Percentiles rank a stretch among this genome's conserved stretches.
Evolutionary conservation across 2,888 invertebrate species (phyloP).

Genomic region (Napeogenes inachia): DNA sequence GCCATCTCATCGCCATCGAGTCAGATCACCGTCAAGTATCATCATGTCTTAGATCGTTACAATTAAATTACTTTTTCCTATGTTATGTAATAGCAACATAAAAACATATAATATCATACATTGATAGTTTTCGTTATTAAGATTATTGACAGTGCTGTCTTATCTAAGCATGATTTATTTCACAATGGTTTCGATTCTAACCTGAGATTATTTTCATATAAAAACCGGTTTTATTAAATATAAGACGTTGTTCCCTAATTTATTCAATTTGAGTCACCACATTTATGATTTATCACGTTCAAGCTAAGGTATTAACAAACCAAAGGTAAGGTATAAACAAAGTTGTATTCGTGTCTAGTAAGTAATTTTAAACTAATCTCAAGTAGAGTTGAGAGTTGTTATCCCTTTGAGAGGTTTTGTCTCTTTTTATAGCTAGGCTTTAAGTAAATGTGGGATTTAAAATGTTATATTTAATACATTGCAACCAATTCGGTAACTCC

Average conservation of each 20-base stretch:
- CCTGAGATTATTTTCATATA: no score
- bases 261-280: slow-evolving; percentile 7
- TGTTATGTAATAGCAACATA: no score
- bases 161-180: no score
- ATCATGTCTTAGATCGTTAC: slow-evolving; percentile 21
- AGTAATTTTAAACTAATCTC: slow-evolving; percentile 20
- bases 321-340: no score
- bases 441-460: no score
- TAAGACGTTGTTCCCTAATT: background rate
- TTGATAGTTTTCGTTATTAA: no score
- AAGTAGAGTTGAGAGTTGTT: background rate
- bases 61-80: background rate
- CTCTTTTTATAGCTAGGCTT: no score
- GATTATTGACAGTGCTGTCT: no score
- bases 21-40: slow-evolving; percentile 40
- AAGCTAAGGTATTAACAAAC: slow-evolving; percentile 7
- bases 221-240: background rate
- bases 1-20: slow-evolving; percentile 44
- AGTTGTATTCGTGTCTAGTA: slow-evolving; percentile 19
- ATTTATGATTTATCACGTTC: slow-evolving; percentile 16
- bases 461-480: no score
- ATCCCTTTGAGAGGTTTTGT: background rate
- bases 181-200: no score
- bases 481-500: no score
- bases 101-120: no score